Conservation (phyloP, 1,140 invertebrate genomes). For the Phortica variegata region DNA sequence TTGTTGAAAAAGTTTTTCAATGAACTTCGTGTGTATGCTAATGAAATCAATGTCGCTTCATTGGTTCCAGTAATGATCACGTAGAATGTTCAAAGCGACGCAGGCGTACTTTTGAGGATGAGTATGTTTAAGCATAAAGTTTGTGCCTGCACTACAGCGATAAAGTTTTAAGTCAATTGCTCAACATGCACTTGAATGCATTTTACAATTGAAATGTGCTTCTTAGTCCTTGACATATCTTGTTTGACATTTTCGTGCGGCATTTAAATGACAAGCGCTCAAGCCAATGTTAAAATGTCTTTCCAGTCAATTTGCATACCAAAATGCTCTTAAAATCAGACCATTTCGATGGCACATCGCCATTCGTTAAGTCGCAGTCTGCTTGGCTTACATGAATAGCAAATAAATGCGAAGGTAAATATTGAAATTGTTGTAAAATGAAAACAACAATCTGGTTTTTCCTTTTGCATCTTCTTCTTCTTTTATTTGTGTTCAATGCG, state of each 20-base stretch:
- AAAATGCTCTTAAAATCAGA: constrained; percentile 7
- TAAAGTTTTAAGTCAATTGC: background rate
- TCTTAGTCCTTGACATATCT: too few relatives aligned
- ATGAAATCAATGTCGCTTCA: too few relatives aligned
- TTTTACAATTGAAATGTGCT: background rate
- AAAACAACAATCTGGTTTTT: constrained; percentile 35
- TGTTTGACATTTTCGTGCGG: too few relatives aligned
- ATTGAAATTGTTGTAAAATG: constrained; percentile 43
- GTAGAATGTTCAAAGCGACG: too few relatives aligned
- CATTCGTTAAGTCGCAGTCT: constrained; percentile 21
- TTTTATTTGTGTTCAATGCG: too few relatives aligned
- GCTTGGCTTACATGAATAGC: constrained; percentile 3
- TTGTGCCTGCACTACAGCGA: background rate
- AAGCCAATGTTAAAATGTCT: constrained; percentile 24
- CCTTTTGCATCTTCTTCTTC: too few relatives aligned
- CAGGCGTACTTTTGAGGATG: background rate
- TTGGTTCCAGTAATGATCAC: too few relatives aligned
- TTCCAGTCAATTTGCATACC: constrained; percentile 31
- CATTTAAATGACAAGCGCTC: too few relatives aligned
- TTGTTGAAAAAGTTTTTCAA: too few relatives aligned
- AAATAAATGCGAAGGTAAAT: constrained; percentile 24
- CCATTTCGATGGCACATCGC: constrained; percentile 8
- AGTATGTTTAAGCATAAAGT: too few relatives aligned
- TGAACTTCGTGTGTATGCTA: too few relatives aligned
- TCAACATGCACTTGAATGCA: background rate